Base-by-base conservation (phyloP, 2,888 invertebrate genomes). In the Chloroclystis v-ata region DNA sequence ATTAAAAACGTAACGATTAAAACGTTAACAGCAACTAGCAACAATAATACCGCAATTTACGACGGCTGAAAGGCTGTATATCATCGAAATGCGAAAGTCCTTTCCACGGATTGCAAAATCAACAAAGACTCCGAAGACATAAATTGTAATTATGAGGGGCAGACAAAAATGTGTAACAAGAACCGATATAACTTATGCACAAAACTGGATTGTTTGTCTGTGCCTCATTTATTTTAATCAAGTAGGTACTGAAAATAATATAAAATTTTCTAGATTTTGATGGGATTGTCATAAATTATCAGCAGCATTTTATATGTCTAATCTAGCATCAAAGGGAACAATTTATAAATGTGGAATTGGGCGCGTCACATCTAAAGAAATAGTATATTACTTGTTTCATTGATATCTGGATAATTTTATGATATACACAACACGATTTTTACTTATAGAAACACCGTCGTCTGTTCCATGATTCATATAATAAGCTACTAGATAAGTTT, bases 61-160 rank as follows among this genome's bases (percentile, higher is more conserved):
- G 47, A 45, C 47, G 39, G 42, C 24, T 25, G 42, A 39, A 43
- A 46, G 47, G 47, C 35, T 47, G 49, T 52, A 47, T 44, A 52
- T 49, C 49, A 49, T 43, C 40, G 29, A 45, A 49, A 52, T 52
- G 45, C 39, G 38, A 49, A 51, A 47, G 47, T 48, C 37, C 43
- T 52, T 50, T 46, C 41, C 43, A 43, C 41, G 37, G 37, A 46
- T 52, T 43, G 47, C 40, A 46, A 55, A 48, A 53, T 42, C 43
- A 44, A 47, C 47, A 41, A 37, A 40, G 30, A 43, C 48, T 35
- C 47, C 48, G 29, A 47, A 35, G 63, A 57, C 64, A 73, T 74
- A 72, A 75, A 75, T 76, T 61, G 66, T 70, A 73, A 75, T 75
- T 71, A 75, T 65, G 63, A 67, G 59, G 58, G 56, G 32, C 40